Percentiles rank a stretch among this genome's conserved stretches.
Evolutionary conservation across 2,797 vertebrate species (phyloP).

Genomic region (Garrulus glandarius): DNA sequence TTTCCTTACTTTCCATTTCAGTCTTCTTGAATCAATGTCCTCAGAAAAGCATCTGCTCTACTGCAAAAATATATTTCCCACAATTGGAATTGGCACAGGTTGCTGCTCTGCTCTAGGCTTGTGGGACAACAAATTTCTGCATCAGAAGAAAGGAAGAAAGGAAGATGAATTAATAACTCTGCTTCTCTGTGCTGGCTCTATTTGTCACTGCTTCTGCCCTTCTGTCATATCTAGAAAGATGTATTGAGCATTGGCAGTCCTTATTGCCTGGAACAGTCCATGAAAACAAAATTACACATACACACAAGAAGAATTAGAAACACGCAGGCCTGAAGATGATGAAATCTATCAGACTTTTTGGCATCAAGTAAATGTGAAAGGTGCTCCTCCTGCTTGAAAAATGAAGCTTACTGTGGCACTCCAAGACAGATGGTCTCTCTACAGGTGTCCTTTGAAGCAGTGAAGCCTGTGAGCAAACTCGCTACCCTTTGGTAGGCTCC

Average conservation of each 20-base stretch:
- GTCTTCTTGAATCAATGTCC: not conserved
- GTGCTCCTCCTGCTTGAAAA: not conserved
- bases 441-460: not conserved
- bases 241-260: not conserved
- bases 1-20: not conserved
- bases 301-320: not conserved
- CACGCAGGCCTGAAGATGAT: not conserved
- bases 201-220: not conserved
- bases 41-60: not conserved
- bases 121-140: not conserved
- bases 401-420: not conserved
- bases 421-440: not conserved
- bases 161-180: not conserved
- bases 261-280: not conserved
- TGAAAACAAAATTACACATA: not conserved
- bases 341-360: not conserved
- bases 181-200: not conserved
- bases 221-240: not conserved
- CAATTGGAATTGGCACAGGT: not conserved
- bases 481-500: accelerated
- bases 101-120: not conserved
- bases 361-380: not conserved
- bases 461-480: not conserved
- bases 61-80: not conserved
- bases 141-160: not conserved